Conservation (phyloP, 1,140 invertebrate genomes). For the Nasonia longicornis region DNA sequence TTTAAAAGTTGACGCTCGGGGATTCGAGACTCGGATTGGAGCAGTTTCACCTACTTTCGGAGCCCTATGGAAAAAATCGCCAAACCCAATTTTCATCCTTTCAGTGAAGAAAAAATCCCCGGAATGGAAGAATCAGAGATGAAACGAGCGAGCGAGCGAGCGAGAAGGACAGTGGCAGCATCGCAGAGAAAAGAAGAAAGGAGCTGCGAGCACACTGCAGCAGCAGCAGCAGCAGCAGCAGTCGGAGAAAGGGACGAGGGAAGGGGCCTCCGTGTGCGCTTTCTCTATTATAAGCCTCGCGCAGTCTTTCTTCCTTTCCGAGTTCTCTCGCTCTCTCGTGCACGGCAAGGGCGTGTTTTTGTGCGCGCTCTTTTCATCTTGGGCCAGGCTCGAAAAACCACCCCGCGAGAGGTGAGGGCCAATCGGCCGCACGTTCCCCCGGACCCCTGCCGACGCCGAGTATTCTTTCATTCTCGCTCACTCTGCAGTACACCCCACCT, state of each 20-base stretch:
- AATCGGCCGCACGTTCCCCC: slow-evolving; percentile 34
- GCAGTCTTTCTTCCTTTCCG: slow-evolving; percentile 19
- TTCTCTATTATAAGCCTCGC: slow-evolving; percentile 36
- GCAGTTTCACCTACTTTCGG: not conserved
- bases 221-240: slow-evolving; percentile 23
- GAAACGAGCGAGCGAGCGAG: not conserved
- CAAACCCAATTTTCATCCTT: slow-evolving; percentile 27
- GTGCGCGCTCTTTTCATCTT: slow-evolving; percentile 28
- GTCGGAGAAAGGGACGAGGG: slow-evolving; percentile 3
- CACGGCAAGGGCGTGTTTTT: slow-evolving; percentile 39
- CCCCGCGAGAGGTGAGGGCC: slow-evolving; percentile 40
- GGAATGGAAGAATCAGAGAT: not conserved
- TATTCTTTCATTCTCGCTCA: not conserved
- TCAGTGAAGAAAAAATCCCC: not conserved
- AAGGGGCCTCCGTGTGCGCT: not conserved
- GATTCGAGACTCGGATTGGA: not conserved
- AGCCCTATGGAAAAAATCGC: not conserved
- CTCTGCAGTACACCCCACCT: not conserved
- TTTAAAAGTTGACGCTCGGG: too few species aligned
- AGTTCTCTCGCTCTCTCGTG: not conserved
- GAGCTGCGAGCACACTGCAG: not conserved
- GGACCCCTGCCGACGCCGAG: not conserved
- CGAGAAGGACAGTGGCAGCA: not conserved
- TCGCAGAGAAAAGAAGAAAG: not conserved
- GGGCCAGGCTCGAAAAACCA: slow-evolving; percentile 40